phyloP scores from a whole-genome alignment of 2,113 vertebrate genomes.

The Oncorhynchus masou region DNA sequence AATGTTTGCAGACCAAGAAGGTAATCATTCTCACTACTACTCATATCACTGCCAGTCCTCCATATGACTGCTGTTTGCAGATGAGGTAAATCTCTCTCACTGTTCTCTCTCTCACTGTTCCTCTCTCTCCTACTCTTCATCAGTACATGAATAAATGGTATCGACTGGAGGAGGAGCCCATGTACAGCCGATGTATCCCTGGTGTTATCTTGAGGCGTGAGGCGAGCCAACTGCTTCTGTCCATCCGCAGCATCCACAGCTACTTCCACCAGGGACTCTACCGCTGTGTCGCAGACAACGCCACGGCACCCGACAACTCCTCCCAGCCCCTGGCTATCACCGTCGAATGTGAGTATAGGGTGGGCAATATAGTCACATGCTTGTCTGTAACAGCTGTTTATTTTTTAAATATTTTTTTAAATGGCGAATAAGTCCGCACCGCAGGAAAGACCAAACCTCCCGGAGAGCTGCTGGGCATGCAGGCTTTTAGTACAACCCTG shows the following conservation, averaged over 20 bases:
- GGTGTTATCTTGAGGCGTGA: conserved; percentile 27
- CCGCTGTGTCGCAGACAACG: conserved; percentile 64
- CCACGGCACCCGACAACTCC: conserved; percentile 44
- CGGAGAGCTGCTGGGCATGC: not conserved
- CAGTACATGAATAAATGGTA: conserved; percentile 58
- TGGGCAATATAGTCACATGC: not conserved
- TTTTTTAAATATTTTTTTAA: not conserved
- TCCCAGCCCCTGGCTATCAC: conserved; percentile 57
- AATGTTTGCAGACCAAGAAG: not conserved
- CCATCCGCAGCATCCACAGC: conserved; percentile 15
- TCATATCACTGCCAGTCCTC: not conserved
- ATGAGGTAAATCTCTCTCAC: not conserved
- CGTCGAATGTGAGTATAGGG: conserved; percentile 72
- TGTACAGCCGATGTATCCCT: conserved; percentile 40
- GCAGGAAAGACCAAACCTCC: not conserved
- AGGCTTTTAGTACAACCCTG: not conserved
- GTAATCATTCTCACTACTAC: not conserved
- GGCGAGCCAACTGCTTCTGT: conserved; percentile 40
- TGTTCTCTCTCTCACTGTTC: not conserved
- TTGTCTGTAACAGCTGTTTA: not conserved
- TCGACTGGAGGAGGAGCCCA: conserved; percentile 24
- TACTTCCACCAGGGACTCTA: conserved; percentile 50
- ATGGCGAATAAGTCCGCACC: too few species aligned
- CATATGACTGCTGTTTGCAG: not conserved
- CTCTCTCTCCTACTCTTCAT: not conserved